A percentile compares a stretch with the other conserved stretches of the same genome.
Evolutionary conservation across 2,888 invertebrate species (phyloP).

Genomic region (Tupiocoris notatus): DNA sequence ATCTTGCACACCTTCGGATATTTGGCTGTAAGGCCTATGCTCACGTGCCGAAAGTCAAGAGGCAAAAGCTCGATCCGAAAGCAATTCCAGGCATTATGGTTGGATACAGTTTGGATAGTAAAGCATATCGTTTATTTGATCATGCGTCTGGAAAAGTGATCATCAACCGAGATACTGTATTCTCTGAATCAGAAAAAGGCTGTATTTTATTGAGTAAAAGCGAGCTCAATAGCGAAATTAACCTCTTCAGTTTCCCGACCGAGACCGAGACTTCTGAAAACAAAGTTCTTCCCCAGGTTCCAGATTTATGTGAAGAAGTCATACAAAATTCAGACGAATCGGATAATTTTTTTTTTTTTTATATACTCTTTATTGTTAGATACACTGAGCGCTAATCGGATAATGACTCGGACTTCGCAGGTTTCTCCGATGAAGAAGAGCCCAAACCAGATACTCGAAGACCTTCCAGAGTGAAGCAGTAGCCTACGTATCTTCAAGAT

Average conservation of each 20-base stretch:
- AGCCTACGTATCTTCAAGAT: background rate
- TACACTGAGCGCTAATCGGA: too few relatives aligned
- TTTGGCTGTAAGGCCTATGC: constrained; percentile 22
- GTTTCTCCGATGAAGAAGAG: too few relatives aligned
- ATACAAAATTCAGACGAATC: too few relatives aligned
- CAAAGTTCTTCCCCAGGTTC: background rate
- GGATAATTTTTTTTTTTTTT: too few relatives aligned
- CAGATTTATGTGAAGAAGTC: too few relatives aligned
- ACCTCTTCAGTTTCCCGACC: background rate
- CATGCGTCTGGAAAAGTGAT: background rate
- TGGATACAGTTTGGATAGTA: background rate
- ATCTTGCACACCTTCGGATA: constrained; percentile 4
- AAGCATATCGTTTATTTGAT: constrained; percentile 12
- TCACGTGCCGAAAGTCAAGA: background rate
- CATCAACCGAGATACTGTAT: background rate
- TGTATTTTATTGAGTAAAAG: too few relatives aligned
- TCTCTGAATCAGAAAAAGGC: background rate
- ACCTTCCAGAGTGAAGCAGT: background rate
- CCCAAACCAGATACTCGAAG: background rate
- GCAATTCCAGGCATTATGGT: background rate
- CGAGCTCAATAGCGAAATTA: background rate
- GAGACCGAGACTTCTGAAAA: background rate
- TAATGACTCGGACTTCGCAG: too few relatives aligned
- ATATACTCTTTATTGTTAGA: too few relatives aligned
- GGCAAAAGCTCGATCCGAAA: background rate